These are phyloP conservation scores for Phyllopteryx taeniolatus DNA, from an alignment of 2,113 vertebrate species.

Conservation along the genomic window DNA sequence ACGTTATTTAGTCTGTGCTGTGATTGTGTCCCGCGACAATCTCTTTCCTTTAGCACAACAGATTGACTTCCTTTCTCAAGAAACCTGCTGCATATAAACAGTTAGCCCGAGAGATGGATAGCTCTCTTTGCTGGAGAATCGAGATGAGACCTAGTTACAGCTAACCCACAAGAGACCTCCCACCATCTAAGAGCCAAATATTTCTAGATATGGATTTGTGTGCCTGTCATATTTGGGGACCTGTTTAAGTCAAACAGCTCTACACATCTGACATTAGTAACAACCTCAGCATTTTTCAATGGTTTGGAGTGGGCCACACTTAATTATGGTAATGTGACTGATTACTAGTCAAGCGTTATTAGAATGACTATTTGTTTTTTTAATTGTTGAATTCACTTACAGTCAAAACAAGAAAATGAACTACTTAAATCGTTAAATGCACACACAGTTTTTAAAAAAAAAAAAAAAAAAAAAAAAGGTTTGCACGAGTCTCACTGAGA, in stretches of 20 bases:
- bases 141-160: not conserved
- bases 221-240: too few species aligned
- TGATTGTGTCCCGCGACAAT: slow-evolving; percentile 13
- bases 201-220: not conserved
- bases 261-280: too few species aligned
- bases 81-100: not conserved
- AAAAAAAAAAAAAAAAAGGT: too few species aligned
- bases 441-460: too few species aligned
- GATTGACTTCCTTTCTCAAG: slow-evolving; percentile 15
- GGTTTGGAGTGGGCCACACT: too few species aligned
- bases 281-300: too few species aligned
- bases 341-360: not conserved
- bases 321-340: not conserved
- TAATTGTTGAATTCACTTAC: not conserved
- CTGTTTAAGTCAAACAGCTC: too few species aligned
- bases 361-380: not conserved
- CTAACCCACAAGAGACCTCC: not conserved
- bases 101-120: not conserved
- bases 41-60: not conserved
- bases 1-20: slow-evolving; percentile 7
- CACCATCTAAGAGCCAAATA: not conserved
- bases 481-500: too few species aligned
- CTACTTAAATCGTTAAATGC: not conserved
- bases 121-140: not conserved
- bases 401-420: not conserved